A percentile compares a stretch with the other conserved stretches of the same genome.
These are phyloP conservation scores for Agrotis exclamationis DNA, from an alignment of 2,888 invertebrate genomes.

Conservation along the genomic window DNA sequence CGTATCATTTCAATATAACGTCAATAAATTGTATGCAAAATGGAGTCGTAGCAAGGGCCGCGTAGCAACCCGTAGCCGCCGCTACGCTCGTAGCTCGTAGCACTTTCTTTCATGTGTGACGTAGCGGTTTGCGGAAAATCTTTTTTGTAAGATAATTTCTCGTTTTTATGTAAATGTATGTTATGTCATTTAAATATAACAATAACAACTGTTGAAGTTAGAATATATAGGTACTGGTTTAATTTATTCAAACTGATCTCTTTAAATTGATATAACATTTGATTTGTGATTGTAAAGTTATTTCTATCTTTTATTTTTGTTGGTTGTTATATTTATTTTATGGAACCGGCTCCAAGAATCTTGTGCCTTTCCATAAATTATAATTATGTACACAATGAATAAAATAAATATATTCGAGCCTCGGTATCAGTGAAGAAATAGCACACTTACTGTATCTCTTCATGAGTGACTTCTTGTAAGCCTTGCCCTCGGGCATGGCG, in stretches of 20 bases:
- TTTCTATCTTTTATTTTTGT: conserved; percentile 11
- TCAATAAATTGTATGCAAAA: conserved; percentile 37
- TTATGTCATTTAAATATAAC: conserved; percentile 50
- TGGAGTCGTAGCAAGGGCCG: conserved; percentile 49
- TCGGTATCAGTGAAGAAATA: conserved; percentile 12
- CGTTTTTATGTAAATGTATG: conserved; percentile 13
- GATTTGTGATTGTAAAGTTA: conserved; percentile 36
- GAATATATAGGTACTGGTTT: conserved; percentile 2
- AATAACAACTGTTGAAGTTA: conserved; percentile 31
- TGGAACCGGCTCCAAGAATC: background rate
- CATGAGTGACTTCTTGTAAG: conserved; percentile 98
- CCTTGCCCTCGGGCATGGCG: conserved; percentile 86
- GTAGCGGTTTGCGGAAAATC: conserved; percentile 55
- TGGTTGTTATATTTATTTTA: conserved; percentile 8
- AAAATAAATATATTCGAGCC: conserved; percentile 4
- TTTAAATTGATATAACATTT: conserved; percentile 35
- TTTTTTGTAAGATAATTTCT: conserved; percentile 45
- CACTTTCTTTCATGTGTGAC: conserved; percentile 62
- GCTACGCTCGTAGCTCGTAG: conserved; percentile 64
- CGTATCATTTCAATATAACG: conserved; percentile 19
- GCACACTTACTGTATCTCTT: conserved; percentile 97
- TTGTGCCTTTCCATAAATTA: background rate
- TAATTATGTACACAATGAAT: background rate
- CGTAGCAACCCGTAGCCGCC: conserved; percentile 56
- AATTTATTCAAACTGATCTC: conserved; percentile 20